Evolutionary conservation across 1,140 invertebrate species (phyloP), one percentile per base, ranked within the genome.

Genomic region (Bombus sibiricus): DNA sequence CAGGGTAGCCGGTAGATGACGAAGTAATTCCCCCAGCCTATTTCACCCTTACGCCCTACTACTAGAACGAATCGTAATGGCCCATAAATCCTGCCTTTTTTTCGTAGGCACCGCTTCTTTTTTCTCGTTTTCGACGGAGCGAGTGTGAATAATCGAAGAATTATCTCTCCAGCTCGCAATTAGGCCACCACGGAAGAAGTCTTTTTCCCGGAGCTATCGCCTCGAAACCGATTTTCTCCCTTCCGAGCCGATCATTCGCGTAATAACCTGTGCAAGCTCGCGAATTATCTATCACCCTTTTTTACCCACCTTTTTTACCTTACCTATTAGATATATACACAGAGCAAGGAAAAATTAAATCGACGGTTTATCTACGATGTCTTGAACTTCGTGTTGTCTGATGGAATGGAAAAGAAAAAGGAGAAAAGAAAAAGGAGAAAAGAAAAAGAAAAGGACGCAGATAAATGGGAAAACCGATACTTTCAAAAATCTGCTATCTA

Each of bases 71-170:
- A 93, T 94, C 72, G 83, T 91, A 92, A 93, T 93, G 86, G 90
- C 86, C 83, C 89, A 92, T 93, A 93, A 94, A 93, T 92, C 89
- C 85, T 86, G 3, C 68, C 83, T 91, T 92, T 91, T 92, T 92
- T 85, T 75, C 79, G 28, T 77, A 81, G 75, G 34, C 76, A 83
- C 66, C 69, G 81, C 12, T 34, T 25, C 66, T 80, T 87, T 92
- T 91, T 91, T 91, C 83, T 92, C 88, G 91, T 92, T 92, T 91
- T 91, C 79, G 85, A 75, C 77, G 87, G 86, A 89, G 86, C 88
- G 81, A 92, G 91, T 94, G 93, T 93, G 91, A 93, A 94, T 90
- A 93, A 94, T 94, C 92, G 86, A 93, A 93, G 92, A 93, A 93
- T 93, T 92, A 93, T 91, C 89, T 91, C 86, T 88, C 84, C 59